Conservation (phyloP, 2,113 vertebrate genomes). For the Emydocephalus ijimae region DNA sequence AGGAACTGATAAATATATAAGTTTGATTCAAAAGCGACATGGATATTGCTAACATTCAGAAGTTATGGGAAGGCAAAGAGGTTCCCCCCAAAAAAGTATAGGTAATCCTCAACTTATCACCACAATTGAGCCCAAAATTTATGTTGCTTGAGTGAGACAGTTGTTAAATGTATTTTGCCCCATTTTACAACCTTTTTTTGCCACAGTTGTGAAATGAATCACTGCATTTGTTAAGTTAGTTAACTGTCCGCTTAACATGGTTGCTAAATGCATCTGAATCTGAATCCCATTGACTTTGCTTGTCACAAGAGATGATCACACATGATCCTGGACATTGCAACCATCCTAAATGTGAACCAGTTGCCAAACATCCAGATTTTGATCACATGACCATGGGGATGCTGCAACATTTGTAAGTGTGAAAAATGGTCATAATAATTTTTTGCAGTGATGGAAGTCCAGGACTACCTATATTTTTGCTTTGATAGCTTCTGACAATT, state of each 20-base stretch:
- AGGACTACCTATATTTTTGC: background rate
- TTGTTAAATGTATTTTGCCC: background rate
- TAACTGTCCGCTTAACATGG: background rate
- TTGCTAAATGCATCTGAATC: background rate
- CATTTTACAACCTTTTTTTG: background rate
- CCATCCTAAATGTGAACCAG: background rate
- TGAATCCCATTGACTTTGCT: background rate
- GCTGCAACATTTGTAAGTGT: too few species aligned
- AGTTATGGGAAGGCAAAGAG: background rate
- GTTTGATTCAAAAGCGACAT: background rate
- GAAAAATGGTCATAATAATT: too few species aligned
- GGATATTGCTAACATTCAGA: background rate
- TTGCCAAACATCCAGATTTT: background rate
- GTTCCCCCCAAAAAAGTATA: background rate
- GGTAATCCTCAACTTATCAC: background rate
- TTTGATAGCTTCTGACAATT: background rate
- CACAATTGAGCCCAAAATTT: background rate
- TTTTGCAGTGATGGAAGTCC: too few species aligned
- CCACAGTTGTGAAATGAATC: background rate
- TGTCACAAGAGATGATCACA: background rate
- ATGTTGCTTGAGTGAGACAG: background rate
- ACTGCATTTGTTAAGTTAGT: background rate
- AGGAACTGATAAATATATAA: background rate
- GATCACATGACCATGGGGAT: background rate
- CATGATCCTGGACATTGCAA: background rate